These are phyloP conservation scores for Arbacia lixula DNA, from an alignment of 53 echinoderm and acorn worm genomes.

Conservation along the genomic window DNA sequence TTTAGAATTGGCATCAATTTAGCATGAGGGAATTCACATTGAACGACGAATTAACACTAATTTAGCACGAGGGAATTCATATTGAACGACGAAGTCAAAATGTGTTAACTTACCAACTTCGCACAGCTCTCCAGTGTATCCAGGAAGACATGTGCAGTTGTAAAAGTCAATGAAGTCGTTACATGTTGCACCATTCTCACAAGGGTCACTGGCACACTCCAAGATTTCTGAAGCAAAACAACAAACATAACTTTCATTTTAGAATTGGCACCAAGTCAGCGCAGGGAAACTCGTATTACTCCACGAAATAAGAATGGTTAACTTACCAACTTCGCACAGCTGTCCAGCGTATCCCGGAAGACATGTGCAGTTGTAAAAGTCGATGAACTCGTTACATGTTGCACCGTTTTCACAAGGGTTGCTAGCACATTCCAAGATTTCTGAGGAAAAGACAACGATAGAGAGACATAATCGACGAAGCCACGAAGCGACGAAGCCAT, in stretches of 20 bases:
- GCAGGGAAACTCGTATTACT: not conserved
- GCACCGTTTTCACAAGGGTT: slow-evolving; percentile 19
- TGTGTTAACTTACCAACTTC: not conserved
- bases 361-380: slow-evolving; percentile 5
- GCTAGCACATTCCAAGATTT: slow-evolving; percentile 11
- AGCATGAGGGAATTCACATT: too few relatives aligned
- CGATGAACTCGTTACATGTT: not conserved
- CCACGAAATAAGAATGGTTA: not conserved
- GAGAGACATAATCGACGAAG: not conserved
- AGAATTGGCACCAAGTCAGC: not conserved
- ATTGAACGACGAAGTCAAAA: too few relatives aligned
- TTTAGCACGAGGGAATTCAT: too few relatives aligned
- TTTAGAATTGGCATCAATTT: too few relatives aligned
- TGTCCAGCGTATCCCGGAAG: not conserved
- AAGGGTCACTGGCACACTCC: not conserved
- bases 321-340: not conserved
- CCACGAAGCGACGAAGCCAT: not conserved
- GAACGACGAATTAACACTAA: too few relatives aligned
- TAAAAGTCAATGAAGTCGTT: not conserved
- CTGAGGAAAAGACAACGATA: not conserved
- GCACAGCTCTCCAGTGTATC: not conserved
- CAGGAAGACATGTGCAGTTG: not conserved
- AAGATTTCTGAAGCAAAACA: slow-evolving; percentile 8
- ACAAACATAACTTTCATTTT: too few relatives aligned
- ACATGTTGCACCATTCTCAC: not conserved